These are phyloP conservation scores for Drosophila nr. perissopoda DNA, from an alignment of 2,888 invertebrate genomes.

Conservation along the genomic window DNA sequence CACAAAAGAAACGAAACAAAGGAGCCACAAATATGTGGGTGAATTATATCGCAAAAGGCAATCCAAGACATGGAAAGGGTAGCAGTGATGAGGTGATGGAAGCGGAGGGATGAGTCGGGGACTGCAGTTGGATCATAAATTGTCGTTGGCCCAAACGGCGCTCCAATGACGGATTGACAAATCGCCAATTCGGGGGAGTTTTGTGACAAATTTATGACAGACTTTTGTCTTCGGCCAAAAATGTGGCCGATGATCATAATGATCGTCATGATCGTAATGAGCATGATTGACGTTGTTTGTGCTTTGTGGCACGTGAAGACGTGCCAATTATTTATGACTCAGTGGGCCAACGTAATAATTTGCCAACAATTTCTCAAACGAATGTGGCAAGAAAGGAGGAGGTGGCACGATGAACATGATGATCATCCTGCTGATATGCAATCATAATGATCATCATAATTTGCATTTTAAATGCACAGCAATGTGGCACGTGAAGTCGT, in stretches of 20 bases:
- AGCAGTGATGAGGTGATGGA: neutral
- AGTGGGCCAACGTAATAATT: conserved; percentile 74
- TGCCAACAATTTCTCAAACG: conserved; percentile 71
- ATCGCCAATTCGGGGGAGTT: conserved; percentile 44
- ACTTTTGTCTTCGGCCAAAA: conserved; percentile 56
- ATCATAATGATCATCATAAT: conserved; percentile 80
- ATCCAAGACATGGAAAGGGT: neutral
- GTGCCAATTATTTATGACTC: conserved; percentile 75
- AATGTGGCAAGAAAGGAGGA: neutral
- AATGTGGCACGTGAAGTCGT: conserved; percentile 59
- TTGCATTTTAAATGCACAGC: conserved; percentile 81
- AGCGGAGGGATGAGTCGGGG: neutral
- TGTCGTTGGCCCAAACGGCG: conserved; percentile 66
- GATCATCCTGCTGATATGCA: conserved; percentile 55
- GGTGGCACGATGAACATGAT: conserved; percentile 22
- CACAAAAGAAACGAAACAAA: conserved; percentile 30
- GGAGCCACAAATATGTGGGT: conserved; percentile 51
- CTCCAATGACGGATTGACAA: conserved; percentile 79
- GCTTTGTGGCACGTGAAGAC: conserved; percentile 71
- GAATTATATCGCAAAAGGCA: conserved; percentile 20
- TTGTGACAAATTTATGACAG: conserved; percentile 79
- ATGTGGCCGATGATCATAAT: conserved; percentile 25
- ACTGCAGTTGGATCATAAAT: conserved; percentile 61
- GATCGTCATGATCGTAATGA: conserved; percentile 17
- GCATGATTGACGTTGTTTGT: neutral